A percentile compares a stretch with the other conserved stretches of the same genome.
Evolutionary conservation across 2,888 invertebrate species (phyloP).

Genomic region (Hydroisotoma schaefferi): DNA sequence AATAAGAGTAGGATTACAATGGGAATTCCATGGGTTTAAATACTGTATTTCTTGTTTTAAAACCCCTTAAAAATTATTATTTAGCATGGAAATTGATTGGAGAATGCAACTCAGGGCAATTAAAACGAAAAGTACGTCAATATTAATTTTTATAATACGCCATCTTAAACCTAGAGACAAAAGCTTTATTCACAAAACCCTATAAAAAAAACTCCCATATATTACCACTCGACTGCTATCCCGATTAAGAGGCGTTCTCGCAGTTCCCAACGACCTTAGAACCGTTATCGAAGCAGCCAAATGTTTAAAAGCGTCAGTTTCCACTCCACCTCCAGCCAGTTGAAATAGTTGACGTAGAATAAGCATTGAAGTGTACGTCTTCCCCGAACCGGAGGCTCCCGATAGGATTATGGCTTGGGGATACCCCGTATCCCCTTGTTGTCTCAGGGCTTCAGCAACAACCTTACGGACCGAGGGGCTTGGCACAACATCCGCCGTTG

Average conservation of each 20-base stretch:
- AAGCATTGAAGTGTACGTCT: constrained; percentile 89
- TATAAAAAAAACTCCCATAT: constrained; percentile 32
- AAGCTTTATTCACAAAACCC: no score
- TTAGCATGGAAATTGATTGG: no score
- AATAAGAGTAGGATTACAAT: no score
- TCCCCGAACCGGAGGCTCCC: constrained; percentile 89
- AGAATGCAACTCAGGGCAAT: no score
- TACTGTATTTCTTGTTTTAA: no score
- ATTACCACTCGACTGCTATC: constrained; percentile 89
- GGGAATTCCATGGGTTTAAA: no score
- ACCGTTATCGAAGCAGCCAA: constrained; percentile 93
- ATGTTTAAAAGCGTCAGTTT: constrained; percentile 94
- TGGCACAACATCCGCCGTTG: constrained; percentile 68
- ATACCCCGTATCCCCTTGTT: constrained; percentile 91
- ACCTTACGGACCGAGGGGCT: constrained; percentile 81
- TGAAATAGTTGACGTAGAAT: constrained; percentile 86
- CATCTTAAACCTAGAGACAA: no score
- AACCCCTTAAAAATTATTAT: no score
- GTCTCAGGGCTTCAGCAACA: constrained; percentile 85
- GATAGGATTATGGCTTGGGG: constrained; percentile 90
- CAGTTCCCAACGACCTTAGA: constrained; percentile 82
- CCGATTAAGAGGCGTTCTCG: constrained; percentile 83
- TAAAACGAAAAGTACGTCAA: no score
- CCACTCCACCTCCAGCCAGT: constrained; percentile 88
- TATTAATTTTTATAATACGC: no score